Evolutionary conservation across 2,797 vertebrate genomes (phyloP), one percentile per base, ranked within the genome.

Genomic region (Vultur gryphus): DNA sequence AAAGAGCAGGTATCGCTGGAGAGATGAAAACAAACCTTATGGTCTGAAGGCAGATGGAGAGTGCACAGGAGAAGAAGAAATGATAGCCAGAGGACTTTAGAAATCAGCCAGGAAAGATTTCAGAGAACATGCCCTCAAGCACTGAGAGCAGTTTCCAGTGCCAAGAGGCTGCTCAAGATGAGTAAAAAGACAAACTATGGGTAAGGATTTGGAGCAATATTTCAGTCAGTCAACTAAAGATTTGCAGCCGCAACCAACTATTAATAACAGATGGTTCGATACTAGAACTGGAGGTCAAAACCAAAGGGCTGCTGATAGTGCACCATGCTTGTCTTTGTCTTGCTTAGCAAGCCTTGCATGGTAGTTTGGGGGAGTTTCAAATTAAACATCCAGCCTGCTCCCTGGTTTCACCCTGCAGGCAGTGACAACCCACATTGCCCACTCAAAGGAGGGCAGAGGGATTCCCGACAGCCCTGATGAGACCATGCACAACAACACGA

Each of bases 401-500:
- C 44, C 76, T 5, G 9, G 13, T 23, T 48, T 59, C 33, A 7
- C 18, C 11, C 52, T 51, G 25, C 2, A 2, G 66, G 52, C 26
- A 37, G 19, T 39, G 66, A 17, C n/a, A 58, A 1, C 11, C 69
- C 2, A 0, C 4, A 4, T 2, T 65, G 20, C 8, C 23, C 9
- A 33, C 77, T 33, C 1, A 0, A 14, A 54, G 31, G 25, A 35
- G 39, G 48, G 26, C 33, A 44, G 79, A 67, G 69, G 9, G 16
- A 14, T 29, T 92, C 54, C 41, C 1, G 1, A 0, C 1, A 12
- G 33, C 51, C 26, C 33, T 13, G 35, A 25, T 1, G 9, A 18
- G 62, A 7, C 43, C 26, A 2, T 6, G 43, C 13, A 28, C 41
- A 7, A 3, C 0, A 7, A 3, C 15, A 0, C 1, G 5, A 28